Conservation (phyloP, 2,888 invertebrate genomes). For the Rugalucina vietnamica region DNA sequence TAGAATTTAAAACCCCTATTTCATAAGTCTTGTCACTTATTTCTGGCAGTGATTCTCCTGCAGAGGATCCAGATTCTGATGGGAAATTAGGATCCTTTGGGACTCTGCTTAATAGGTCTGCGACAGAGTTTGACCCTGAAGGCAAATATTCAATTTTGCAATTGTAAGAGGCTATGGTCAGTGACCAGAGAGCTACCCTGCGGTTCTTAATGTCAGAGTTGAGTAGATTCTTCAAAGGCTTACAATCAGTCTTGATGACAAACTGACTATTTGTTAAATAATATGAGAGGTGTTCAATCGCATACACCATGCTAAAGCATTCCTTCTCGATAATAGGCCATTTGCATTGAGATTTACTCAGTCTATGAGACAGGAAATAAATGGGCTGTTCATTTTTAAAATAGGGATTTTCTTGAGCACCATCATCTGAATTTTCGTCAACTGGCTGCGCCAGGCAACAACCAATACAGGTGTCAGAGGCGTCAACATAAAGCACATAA, state of each 20-base stretch:
- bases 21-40: conserved; percentile 5
- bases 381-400: conserved; percentile 11
- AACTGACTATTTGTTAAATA: not conserved
- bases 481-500: conserved; percentile 14
- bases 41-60: not conserved
- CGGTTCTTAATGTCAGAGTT: conserved; percentile 45
- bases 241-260: conserved; percentile 37
- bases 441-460: conserved; percentile 4
- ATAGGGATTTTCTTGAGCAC: not conserved
- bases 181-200: conserved; percentile 34
- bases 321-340: conserved; percentile 16
- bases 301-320: conserved; percentile 14
- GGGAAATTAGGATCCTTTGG: not conserved
- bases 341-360: conserved; percentile 7
- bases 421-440: not conserved
- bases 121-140: not conserved
- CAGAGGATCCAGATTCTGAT: not conserved
- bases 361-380: not conserved
- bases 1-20: not conserved
- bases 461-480: conserved; percentile 22
- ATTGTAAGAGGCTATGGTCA: conserved; percentile 20
- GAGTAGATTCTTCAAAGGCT: conserved; percentile 37
- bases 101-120: not conserved
- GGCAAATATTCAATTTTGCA: conserved; percentile 24
- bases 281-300: conserved; percentile 16